Evolutionary conservation across 2,113 vertebrate species (phyloP), one percentile per base, ranked within the genome.

Genomic region (Dipodomys merriami): DNA sequence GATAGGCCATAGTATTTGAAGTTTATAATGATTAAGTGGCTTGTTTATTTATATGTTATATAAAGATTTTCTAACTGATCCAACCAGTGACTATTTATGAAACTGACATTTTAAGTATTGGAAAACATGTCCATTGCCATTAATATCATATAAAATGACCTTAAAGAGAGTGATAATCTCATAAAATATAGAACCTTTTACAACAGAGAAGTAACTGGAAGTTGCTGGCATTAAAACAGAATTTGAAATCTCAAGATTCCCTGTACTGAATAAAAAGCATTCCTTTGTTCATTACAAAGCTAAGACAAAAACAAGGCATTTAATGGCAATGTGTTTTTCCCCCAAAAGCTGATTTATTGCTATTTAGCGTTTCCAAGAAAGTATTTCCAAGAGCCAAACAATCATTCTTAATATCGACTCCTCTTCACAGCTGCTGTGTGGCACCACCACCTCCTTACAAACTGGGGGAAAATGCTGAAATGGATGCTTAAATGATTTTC

Each of bases 321-420:
- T 93, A 83, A 93, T 60, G 77, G 44, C 39, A 80, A 94, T 1
- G 16, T 85, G 69, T 84, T 83, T 90, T 83, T 53, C 95, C 79
- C 30, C n/a, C 6, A 18, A 95, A 93, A 72, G 62, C 23, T 64
- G 77, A 91, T 68, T 73, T 91, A 94, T 16, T 91, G 23, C 29
- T 89, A 49, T 71, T 65, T 22, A 94, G 82, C 10, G 3, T 76
- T 95, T 96, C 78, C 35, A 92, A 68, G 90, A 86, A 93, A 94
- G 72, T 69, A 90, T 87, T 76, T 94, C 89, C 74, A 94, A 94
- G 65, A 95, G 78, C 74, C 95, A 79, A 92, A 69, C 13, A n/a
- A 95, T 82, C 35, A 35, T 83, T 93, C 94, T 88, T 89, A 95
- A 93, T 62, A 88, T 22, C 53, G 65, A 96, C 71, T 91, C 93